These are phyloP conservation scores for Thermophis baileyi DNA, from an alignment of 2,113 vertebrate species.

Conservation along the genomic window DNA sequence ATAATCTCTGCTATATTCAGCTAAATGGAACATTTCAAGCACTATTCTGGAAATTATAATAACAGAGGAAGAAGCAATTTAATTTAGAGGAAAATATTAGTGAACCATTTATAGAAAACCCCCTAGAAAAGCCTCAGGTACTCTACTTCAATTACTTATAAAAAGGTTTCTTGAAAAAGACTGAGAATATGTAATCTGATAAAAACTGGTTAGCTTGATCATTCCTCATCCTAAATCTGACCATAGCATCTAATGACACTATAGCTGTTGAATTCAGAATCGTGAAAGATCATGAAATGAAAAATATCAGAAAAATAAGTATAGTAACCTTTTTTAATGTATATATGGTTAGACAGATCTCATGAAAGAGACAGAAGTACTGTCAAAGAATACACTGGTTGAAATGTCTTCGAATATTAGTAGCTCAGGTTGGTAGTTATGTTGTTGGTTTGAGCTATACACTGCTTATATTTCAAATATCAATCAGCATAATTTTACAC, in stretches of 20 bases:
- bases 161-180: background rate
- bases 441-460: no score
- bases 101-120: background rate
- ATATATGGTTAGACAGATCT: background rate
- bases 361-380: background rate
- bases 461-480: background rate
- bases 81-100: background rate
- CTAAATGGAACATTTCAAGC: background rate
- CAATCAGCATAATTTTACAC: background rate
- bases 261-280: background rate
- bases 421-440: no score
- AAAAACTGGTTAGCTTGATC: background rate
- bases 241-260: background rate
- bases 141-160: background rate
- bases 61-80: background rate
- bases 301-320: background rate
- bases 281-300: background rate
- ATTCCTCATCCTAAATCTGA: background rate
- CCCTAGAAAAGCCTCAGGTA: background rate
- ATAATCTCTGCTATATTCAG: background rate
- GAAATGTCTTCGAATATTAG: no score
- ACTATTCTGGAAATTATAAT: background rate
- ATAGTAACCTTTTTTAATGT: background rate
- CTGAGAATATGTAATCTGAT: background rate
- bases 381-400: background rate